Conservation (phyloP, 2,113 vertebrate genomes). For the Neogale vison region DNA sequence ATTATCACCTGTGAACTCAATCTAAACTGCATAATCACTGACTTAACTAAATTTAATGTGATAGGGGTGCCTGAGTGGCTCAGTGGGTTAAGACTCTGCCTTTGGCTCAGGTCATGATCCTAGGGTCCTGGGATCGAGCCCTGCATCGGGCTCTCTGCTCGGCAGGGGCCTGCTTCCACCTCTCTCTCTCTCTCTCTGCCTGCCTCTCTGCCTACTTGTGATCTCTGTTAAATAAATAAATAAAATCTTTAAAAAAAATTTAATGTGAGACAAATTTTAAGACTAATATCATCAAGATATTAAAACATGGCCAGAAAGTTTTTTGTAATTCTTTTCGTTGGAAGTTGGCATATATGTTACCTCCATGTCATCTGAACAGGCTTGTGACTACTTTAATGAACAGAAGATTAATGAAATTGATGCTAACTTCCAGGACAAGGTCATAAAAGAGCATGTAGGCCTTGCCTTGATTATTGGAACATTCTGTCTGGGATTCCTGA, state of each 20-base stretch:
- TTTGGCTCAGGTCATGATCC: too few relatives aligned
- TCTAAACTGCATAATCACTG: neutral
- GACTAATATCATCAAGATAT: neutral
- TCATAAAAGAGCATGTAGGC: neutral
- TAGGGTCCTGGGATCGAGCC: too few relatives aligned
- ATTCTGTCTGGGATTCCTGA: neutral
- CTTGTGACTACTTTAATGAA: neutral
- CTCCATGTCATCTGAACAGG: neutral
- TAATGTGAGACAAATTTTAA: conserved; percentile 13
- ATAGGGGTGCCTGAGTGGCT: neutral
- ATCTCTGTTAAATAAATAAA: too few relatives aligned
- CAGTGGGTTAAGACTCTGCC: too few relatives aligned
- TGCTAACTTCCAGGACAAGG: neutral
- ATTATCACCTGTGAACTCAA: conserved; percentile 27
- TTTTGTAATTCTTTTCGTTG: neutral
- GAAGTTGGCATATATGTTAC: neutral
- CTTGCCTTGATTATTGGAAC: neutral
- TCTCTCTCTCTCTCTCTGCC: too few relatives aligned
- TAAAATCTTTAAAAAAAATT: neutral
- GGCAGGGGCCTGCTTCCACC: too few relatives aligned
- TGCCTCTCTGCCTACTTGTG: too few relatives aligned
- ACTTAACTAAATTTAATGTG: neutral
- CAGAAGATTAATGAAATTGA: neutral
- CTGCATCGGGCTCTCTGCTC: too few relatives aligned
- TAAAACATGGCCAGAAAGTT: conserved; percentile 5